Base-by-base conservation (phyloP, 2,113 vertebrate genomes). In the Syngnathus floridae region DNA sequence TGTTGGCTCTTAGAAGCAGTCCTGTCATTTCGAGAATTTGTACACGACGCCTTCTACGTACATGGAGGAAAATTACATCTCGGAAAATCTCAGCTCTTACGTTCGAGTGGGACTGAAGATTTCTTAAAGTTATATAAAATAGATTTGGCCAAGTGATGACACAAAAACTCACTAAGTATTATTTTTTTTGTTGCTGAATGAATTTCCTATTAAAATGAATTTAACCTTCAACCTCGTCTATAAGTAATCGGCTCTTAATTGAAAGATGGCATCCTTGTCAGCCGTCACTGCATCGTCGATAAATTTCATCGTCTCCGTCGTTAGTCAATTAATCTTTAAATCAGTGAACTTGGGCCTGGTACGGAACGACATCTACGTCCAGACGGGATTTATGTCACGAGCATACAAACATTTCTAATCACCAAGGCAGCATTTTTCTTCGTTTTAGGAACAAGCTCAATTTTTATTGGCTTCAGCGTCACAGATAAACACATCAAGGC, bases 11-110 rank as follows among this genome's bases (percentile, higher is more conserved):
- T 51, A 69, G 81, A 71, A 62, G 65, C 78, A 71, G 54, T 64
- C 56, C 67, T 73, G 69, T 72, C 74, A 69, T 75, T 72, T 66
- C 19, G 35, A 66, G 72, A 73, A 82, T 84, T 83, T 85, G 81
- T 84, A 82, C 81, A 72, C 66, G 74, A 3, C 26, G 26, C 2
- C 26, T 31, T 31, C 26, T 31, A 31, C 26, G 26, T 31, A 31
- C 26, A 3, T 31, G 26, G 26, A 76, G 83, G 12, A 41, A 11
- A 41, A 41, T 82, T 72, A 82, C 82, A 81, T 76, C 59, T 69
- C 62, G 22, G 67, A 5, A 71, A 64, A 64, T 65, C 71, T 77
- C 35, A 36, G 64, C 41, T 64, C 16, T 40, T 40, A 40, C 66
- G 19, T 72, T 38, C 66, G 26, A 70, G 63, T 16, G 9, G n/a